Evolutionary conservation across 2,888 invertebrate genomes (phyloP), one percentile per base, ranked within the genome.

Genomic region (Xylota sylvarum): DNA sequence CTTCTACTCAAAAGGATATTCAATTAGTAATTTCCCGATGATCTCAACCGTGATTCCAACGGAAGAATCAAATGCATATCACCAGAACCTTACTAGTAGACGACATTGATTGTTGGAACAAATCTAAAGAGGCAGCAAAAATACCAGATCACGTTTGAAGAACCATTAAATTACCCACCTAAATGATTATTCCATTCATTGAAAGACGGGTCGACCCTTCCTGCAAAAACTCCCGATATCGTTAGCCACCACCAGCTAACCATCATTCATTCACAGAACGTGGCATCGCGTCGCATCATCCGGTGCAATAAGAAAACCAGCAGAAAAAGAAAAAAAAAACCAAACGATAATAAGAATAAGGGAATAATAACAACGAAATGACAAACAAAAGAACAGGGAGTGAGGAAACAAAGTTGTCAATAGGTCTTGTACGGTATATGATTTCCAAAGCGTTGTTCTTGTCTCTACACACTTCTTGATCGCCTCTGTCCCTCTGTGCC

Each of bases 241-340:
- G 83, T 80, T 81, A 65, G 72, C 23, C 81, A 77, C 23, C 81
- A 77, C 67, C 76, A 76, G 67, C 76, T 77, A 73, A 40, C 81
- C 62, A 69, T 86, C 86, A 73, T 79, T 86, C 86, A 86, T 86
- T 86, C 86, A 86, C 67, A 86, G 86, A 86, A 86, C 77, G 86
- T 86, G 86, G 81, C 86, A 86, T 65, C 40, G 80, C 80, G 73
- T 80, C 80, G 14, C 50, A 80, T 81, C 86, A 73, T 86, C 86
- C 86, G 86, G 86, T 85, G 72, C 50, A 70, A 50, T 23, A 3
- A 7, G 10, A 37, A 5, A 32, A 32, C 6, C 7, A 32, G 32
- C 32, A 32, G 30, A 3, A 30, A 5, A 3, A 35, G 10, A 55
- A 70, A 65, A 55, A 12, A 32, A 73, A 40, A 62, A 9, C 23